Base-by-base conservation (phyloP, 2,888 invertebrate genomes). In the Lasioglossum leucozonium region DNA sequence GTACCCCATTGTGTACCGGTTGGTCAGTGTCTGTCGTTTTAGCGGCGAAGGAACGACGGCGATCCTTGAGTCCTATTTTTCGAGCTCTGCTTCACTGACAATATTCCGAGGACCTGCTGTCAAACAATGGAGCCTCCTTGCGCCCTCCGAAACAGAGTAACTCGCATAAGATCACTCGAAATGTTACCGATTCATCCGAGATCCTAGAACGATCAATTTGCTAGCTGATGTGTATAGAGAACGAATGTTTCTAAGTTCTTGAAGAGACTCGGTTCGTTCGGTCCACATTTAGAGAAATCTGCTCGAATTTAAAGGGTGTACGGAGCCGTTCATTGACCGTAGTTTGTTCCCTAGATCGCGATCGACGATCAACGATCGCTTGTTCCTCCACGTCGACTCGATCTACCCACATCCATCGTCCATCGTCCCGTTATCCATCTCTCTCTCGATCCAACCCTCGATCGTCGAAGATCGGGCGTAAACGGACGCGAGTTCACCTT, bases 321-420 rank as follows among this genome's bases (percentile, higher is more conserved):
- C 11, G 55, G n/a, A 55, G 55, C 11, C 3, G 11, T 55, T 11
- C n/a, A 55, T n/a, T n/a, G n/a, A 55, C 51, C n/a, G 77, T 83
- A 86, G 86, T 40, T 74, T 72, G 40, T 67, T 71, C 72, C 80
- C 18, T 55, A 34, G 69, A 74, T 77, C 79, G 79, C 78, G 80
- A 84, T 81, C 89, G 82, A 84, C 65, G 78, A 86, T 82, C 89
- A 78, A 82, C 65, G 74, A 89, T 84, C 81, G 37, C 40, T 81
- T 55, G 82, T 82, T 89, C 81, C 85, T 87, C 84, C 86, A 81
- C n/a, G 71, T 89, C 87, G 80, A 82, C 81, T 87, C 77, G 77
- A 47, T 80, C 78, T 75, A 82, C 76, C 37, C 89, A 55, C 69
- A 4, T n/a, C n/a, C n/a, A 51, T 55, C n/a, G n/a, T 37, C 34